These are phyloP conservation scores for Trichopria drosophilae DNA, from an alignment of 2,888 invertebrate species.

Conservation along the genomic window DNA sequence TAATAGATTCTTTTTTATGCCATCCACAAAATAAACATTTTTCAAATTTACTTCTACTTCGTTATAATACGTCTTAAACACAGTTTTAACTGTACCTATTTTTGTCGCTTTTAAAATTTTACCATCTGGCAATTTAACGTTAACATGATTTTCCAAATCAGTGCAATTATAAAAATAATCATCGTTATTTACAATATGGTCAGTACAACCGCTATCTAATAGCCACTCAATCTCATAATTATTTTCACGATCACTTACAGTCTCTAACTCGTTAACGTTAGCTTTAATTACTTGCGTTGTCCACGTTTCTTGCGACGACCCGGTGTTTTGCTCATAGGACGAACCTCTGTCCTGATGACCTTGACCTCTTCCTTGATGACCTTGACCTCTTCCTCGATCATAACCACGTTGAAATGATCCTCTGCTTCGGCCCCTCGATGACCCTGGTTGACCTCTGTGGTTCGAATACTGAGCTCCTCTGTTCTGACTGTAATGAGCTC, in stretches of 20 bases:
- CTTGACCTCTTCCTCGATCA: neutral
- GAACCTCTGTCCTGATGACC: no score
- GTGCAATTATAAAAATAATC: conserved; percentile 26
- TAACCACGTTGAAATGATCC: conserved; percentile 1
- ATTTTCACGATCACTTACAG: neutral
- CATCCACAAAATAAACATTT: conserved; percentile 19
- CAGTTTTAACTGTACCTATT: conserved; percentile 23
- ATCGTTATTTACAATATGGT: conserved; percentile 32
- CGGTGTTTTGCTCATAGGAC: neutral
- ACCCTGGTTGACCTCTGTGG: no score
- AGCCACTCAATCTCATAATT: conserved; percentile 26
- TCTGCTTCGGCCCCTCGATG: neutral
- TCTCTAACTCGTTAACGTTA: no score
- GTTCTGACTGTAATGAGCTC: no score
- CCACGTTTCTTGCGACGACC: neutral
- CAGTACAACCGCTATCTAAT: conserved; percentile 33
- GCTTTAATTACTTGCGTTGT: neutral
- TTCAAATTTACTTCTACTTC: conserved; percentile 11
- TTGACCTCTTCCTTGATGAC: neutral
- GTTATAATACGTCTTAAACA: conserved; percentile 21
- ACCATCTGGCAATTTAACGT: conserved; percentile 32
- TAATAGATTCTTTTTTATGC: conserved; percentile 32
- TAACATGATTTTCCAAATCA: conserved; percentile 22
- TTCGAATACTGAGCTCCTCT: no score
- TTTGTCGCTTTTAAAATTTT: conserved; percentile 32